phyloP scores from a whole-genome alignment of 1,140 invertebrate species.

The Sminthurides bifidus region DNA sequence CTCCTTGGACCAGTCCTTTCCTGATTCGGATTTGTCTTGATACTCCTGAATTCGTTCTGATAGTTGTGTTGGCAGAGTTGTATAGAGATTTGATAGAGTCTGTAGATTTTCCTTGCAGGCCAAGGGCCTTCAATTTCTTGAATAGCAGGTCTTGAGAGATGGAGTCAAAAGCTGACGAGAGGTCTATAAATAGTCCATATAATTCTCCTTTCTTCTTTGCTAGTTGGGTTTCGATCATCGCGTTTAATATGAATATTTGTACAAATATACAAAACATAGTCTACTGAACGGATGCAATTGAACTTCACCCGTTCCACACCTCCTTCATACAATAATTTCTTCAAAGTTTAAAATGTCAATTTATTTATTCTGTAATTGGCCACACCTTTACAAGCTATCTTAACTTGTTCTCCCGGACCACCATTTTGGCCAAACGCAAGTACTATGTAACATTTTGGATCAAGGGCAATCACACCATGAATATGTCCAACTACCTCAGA shows the following conservation, averaged over 20 bases:
- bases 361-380: too few species aligned
- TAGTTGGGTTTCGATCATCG: neutral
- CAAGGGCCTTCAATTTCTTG: neutral
- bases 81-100: neutral
- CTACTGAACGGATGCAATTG: too few species aligned
- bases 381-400: too few species aligned
- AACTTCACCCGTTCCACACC: too few species aligned
- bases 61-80: neutral
- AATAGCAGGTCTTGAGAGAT: neutral
- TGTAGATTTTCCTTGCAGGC: neutral
- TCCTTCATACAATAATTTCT: too few species aligned
- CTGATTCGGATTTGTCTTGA: neutral
- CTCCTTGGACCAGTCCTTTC: constrained; percentile 1
- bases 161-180: neutral
- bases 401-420: too few species aligned
- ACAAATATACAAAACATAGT: too few species aligned
- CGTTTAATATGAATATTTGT: constrained; percentile 29
- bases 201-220: neutral
- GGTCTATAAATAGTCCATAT: neutral
- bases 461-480: too few species aligned
- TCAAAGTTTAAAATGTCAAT: too few species aligned
- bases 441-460: too few species aligned
- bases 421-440: too few species aligned
- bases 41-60: neutral
- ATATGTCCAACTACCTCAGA: too few species aligned